Evolutionary conservation across 2,888 invertebrate genomes (phyloP), one percentile per base, ranked within the genome.

Genomic region (Leptura quadrifasciata): DNA sequence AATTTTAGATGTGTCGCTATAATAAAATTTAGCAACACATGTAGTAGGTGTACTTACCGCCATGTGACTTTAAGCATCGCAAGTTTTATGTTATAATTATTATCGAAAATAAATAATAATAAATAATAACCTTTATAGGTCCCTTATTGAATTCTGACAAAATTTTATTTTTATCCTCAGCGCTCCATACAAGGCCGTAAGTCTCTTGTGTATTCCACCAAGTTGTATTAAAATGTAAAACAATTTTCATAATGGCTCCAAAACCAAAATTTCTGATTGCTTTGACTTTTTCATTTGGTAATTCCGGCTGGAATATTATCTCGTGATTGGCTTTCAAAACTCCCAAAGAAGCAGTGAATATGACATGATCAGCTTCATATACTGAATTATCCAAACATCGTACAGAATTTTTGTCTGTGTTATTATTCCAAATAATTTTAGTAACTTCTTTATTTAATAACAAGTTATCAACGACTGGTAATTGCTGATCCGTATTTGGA

Each of bases 351-450:
- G 82, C 77, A 0, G 94, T 94, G 1, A 93, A 89, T 17, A 95
- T 92, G 0, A 93, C 92, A 81, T 92, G 92, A 78, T 91, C 91
- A 0, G 93, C 92, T 24, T 81, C 84, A 76, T 90, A 92, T 0
- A 80, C 78, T 0, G 87, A 81, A 0, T 92, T 92, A 81, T 92
- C 91, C 17, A 85, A 86, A 77, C 90, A 91, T 0, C 81, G 0
- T 90, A 90, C 2, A 82, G 80, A 57, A 72, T 81, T 74, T 63
- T 61, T 47, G 1, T 21, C 18, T 17, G 21, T 61, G 8, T 64
- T 64, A 0, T 47, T 58, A n/a, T 27, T 63, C 54, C 70, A 55
- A 27, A n/a, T 31, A 31, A 84, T 81, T 74, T 73, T 77, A 15
- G 52, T 65, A 5, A 84, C 83, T 79, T 78, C 77, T 76, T 83